Evolutionary conservation across 2,888 invertebrate genomes (phyloP), one percentile per base, ranked within the genome.

Genomic region (Temnothorax rugatulus): DNA sequence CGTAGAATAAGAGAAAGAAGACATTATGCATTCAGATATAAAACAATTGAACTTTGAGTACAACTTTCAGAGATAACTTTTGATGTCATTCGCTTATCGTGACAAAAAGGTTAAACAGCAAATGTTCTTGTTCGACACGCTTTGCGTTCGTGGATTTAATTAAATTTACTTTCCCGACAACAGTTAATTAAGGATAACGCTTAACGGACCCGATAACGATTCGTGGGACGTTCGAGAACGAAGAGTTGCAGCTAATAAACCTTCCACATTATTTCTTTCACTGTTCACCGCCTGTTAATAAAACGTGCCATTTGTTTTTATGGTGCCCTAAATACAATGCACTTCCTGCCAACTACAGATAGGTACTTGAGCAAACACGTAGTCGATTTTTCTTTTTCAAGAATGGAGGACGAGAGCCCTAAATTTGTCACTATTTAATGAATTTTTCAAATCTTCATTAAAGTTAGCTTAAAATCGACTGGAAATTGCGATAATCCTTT

Each of bases 201-300:
- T 25, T 29, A 18, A 76, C 3, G n/a, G 9, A 21, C 29, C 29
- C 41, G 77, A 77, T 57, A 77, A 69, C 54, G n/a, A 77, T 54
- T n/a, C 7, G 5, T 44, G 9, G 15, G 13, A 71, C 21, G 21
- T 50, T 44, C 29, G 18, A 69, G 71, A 68, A 57, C 15, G 15
- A 15, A 63, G 5, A 38, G 21, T 54, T 41, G n/a, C 29, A 54
- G 4, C 25, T 44, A 77, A 41, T 69, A 77, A 69, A 77, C 69
- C 15, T 68, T n/a, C 18, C 5, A 44, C n/a, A 7, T 41, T 77
- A 71, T 69, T 69, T 77, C 59, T 75, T 71, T 57, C 68, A 74
- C 73, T 29, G 29, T 69, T 41, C 41, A 73, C 44, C 50, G 50
- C 29, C 34, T 50, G 66, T 54, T 85, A 88, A 88, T 83, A 81